Evolutionary conservation across 2,797 vertebrate genomes (phyloP).

Genomic region (Staurois parvus): DNA sequence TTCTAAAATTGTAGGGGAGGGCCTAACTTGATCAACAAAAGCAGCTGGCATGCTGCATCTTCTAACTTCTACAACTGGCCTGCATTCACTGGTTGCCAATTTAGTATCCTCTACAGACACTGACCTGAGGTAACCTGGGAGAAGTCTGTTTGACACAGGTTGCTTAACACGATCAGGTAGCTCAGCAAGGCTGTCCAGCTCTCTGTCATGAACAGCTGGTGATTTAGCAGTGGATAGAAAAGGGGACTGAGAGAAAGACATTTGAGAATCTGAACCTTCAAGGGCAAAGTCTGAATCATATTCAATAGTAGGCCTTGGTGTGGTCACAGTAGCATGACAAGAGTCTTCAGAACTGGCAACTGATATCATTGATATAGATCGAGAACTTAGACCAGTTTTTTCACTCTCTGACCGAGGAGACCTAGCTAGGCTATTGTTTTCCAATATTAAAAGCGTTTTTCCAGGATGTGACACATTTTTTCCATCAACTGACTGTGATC

Average conservation of each 20-base stretch:
- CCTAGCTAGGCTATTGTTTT: conserved; percentile 84
- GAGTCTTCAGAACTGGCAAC: conserved; percentile 96
- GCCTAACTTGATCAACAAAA: conserved; percentile 76
- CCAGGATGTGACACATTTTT: conserved; percentile 78
- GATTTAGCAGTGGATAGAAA: conserved; percentile 88
- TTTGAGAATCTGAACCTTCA: conserved; percentile 91
- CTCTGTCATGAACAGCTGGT: conserved; percentile 86
- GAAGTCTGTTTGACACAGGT: conserved; percentile 76
- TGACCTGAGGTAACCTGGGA: conserved; percentile 85
- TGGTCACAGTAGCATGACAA: conserved; percentile 85
- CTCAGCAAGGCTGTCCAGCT: conserved; percentile 83
- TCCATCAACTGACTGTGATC: conserved; percentile 87
- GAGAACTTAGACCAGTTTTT: conserved; percentile 85
- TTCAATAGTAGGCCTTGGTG: conserved; percentile 82
- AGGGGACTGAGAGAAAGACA: conserved; percentile 89
- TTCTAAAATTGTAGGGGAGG: conserved; percentile 72
- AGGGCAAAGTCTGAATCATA: conserved; percentile 91
- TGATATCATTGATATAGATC: conserved; percentile 91
- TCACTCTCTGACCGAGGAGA: conserved; percentile 92
- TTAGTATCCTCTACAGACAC: conserved; percentile 89
- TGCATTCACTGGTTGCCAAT: conserved; percentile 79
- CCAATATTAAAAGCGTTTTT: conserved; percentile 82
- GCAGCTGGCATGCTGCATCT: conserved; percentile 76
- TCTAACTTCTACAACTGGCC: conserved; percentile 76
- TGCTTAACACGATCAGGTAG: conserved; percentile 78